Percentiles rank a stretch among this genome's conserved stretches.
Evolutionary conservation across 2,888 invertebrate genomes (phyloP).

Genomic region (Drosophila falleni): DNA sequence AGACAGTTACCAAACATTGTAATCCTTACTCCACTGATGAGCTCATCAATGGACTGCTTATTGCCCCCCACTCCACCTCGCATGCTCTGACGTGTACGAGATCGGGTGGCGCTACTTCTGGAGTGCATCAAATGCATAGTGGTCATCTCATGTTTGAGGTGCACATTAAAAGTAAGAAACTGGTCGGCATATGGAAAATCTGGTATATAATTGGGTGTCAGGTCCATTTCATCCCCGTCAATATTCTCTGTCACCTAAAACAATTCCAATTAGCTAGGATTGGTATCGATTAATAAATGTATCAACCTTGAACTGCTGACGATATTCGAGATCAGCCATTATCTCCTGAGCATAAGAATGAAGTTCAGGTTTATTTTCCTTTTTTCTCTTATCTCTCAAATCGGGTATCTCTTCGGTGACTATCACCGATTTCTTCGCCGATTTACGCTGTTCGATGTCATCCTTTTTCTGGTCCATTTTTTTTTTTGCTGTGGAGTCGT

Average conservation of each 20-base stretch:
- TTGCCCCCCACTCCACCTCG: conserved; percentile 62
- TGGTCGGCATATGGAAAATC: conserved; percentile 15
- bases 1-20: too few species aligned
- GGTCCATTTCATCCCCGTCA: conserved; percentile 53
- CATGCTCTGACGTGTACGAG: conserved; percentile 50
- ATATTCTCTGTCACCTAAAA: conserved; percentile 56
- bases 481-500: not conserved
- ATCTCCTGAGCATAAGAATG: conserved; percentile 56
- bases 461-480: conserved; percentile 12
- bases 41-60: conserved; percentile 75
- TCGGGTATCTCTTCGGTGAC: not conserved
- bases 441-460: not conserved
- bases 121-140: conserved; percentile 13
- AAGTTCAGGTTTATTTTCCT: conserved; percentile 22
- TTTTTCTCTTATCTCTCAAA: not conserved
- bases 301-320: conserved; percentile 54
- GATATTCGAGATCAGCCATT: conserved; percentile 37
- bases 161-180: conserved; percentile 54
- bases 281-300: not conserved
- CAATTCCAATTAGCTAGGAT: too few species aligned
- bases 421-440: conserved; percentile 51
- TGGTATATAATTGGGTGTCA: conserved; percentile 73
- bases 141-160: conserved; percentile 31
- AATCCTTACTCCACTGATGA: conserved; percentile 60
- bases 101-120: conserved; percentile 4